Conservation (phyloP, 2,888 invertebrate genomes). For the Melieria crassipennis region DNA sequence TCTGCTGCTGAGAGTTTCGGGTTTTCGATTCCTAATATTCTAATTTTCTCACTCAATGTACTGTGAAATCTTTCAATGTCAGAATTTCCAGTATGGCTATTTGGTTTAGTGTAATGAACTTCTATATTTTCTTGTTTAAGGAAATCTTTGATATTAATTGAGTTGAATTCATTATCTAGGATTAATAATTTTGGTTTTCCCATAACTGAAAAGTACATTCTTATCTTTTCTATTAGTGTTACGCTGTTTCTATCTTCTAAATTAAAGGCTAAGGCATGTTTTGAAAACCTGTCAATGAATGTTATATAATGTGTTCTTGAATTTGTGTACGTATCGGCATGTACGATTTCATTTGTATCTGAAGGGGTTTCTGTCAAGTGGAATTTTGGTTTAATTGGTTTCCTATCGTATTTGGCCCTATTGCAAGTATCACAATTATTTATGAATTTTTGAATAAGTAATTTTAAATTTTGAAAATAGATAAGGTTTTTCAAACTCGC, state of each 20-base stretch:
- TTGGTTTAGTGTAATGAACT: conserved; percentile 27
- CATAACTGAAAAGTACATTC: background rate
- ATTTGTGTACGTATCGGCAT: too few relatives aligned
- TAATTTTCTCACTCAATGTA: conserved; percentile 24
- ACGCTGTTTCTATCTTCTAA: conserved; percentile 10
- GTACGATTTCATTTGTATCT: too few relatives aligned
- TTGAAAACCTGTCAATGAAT: background rate
- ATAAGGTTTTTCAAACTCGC: too few relatives aligned
- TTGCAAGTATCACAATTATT: too few relatives aligned
- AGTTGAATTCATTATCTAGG: conserved; percentile 15
- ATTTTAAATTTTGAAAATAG: too few relatives aligned
- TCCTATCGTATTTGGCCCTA: too few relatives aligned
- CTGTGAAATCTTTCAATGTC: conserved; percentile 30
- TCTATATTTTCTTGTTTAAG: conserved; percentile 19
- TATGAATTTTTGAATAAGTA: too few relatives aligned
- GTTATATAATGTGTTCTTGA: too few relatives aligned
- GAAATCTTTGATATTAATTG: conserved; percentile 16
- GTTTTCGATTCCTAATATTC: conserved; percentile 24
- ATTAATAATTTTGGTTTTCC: conserved; percentile 3
- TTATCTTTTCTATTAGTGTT: conserved; percentile 1
- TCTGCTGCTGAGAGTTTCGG: conserved; percentile 15
- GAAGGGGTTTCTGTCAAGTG: too few relatives aligned
- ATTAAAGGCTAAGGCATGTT: background rate
- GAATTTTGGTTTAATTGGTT: too few relatives aligned
- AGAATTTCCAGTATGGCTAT: conserved; percentile 30